Percentiles rank a stretch among this genome's conserved stretches.
phyloP scores from a whole-genome alignment of 2,888 invertebrate genomes.

The Pimpla rufipes region DNA sequence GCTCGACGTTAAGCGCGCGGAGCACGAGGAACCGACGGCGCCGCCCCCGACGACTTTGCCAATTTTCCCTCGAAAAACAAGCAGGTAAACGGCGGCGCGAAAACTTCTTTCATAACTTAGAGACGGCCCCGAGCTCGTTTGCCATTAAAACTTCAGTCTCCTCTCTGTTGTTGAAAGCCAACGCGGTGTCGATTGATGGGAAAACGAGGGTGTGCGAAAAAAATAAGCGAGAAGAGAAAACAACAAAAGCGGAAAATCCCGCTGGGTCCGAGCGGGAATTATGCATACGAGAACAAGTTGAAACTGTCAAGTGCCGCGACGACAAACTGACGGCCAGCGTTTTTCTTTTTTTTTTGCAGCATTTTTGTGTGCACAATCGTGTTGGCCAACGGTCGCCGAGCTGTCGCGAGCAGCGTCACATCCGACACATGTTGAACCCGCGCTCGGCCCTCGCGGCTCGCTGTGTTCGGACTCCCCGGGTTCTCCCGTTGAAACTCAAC shows the following conservation, averaged over 20 bases:
- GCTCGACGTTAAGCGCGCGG: not conserved
- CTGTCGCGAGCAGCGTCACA: constrained; percentile 39
- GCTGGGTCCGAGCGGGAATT: not conserved
- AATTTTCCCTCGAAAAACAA: constrained; percentile 10
- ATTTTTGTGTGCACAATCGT: not conserved
- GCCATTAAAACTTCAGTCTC: constrained; percentile 19
- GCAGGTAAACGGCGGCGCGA: not conserved
- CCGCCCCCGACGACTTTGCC: not conserved
- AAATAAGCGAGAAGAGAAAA: not conserved
- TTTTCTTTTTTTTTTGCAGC: not conserved
- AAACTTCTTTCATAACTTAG: constrained; percentile 39
- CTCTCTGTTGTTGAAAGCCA: not conserved
- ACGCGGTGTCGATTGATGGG: constrained; percentile 13
- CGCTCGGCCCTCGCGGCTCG: no score
- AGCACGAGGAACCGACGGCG: not conserved
- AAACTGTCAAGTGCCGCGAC: not conserved
- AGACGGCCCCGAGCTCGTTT: not conserved
- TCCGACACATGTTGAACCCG: constrained; percentile 25
- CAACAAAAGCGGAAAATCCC: not conserved
- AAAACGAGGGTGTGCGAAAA: not conserved
- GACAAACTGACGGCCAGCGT: not conserved
- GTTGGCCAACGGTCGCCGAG: not conserved
- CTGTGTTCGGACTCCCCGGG: not conserved
- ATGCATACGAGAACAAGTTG: not conserved
- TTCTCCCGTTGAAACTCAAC: constrained; percentile 11